These are phyloP conservation scores for Mormyrops attenuatus DNA, from an alignment of 2,797 vertebrate genomes.

Conservation along the genomic window DNA sequence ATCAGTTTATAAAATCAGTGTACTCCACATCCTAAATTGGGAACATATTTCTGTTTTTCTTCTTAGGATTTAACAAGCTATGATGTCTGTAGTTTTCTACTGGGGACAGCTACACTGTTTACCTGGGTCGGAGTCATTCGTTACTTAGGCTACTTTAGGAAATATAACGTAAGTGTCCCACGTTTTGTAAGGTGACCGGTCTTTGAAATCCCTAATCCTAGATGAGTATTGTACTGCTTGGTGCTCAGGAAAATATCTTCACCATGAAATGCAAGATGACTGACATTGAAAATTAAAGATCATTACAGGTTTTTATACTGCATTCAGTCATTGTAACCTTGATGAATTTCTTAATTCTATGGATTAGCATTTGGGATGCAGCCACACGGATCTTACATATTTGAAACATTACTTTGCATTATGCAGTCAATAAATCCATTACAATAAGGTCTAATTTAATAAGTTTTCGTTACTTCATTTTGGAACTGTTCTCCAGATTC, in stretches of 20 bases:
- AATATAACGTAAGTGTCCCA: slow-evolving; percentile 81
- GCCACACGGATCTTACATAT: background rate
- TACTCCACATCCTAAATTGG: background rate
- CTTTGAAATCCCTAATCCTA: background rate
- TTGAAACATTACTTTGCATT: background rate
- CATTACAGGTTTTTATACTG: background rate
- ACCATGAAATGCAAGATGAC: background rate
- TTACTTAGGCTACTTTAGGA: slow-evolving; percentile 90
- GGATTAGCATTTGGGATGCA: background rate
- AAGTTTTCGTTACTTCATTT: background rate
- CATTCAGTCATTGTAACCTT: background rate
- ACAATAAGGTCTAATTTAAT: background rate
- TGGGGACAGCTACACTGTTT: slow-evolving; percentile 86
- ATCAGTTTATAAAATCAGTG: background rate
- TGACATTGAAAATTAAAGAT: background rate
- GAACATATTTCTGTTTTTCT: background rate
- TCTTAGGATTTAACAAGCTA: slow-evolving; percentile 82
- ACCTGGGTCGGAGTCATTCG: slow-evolving; percentile 91
- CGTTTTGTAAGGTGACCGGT: background rate
- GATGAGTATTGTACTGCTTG: background rate
- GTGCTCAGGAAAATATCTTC: background rate
- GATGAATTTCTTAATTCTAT: background rate
- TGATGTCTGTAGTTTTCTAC: slow-evolving; percentile 84
- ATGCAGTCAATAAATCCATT: background rate
- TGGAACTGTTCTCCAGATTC: slow-evolving; percentile 60